phyloP scores from a whole-genome alignment of 2,113 vertebrate genomes.

The Pterocles gutturalis region DNA sequence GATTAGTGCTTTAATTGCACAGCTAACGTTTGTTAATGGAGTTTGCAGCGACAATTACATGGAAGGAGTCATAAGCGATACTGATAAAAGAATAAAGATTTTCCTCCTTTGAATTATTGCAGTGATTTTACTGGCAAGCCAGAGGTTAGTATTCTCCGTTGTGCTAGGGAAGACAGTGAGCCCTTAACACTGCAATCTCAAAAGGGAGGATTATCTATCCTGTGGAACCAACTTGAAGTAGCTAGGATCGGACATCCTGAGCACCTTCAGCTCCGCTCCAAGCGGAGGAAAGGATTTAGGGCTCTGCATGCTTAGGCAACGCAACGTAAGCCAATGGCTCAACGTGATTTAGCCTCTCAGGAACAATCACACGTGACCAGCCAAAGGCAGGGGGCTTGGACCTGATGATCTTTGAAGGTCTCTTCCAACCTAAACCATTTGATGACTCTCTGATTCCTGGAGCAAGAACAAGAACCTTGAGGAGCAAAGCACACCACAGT shows the following conservation, averaged over 20 bases:
- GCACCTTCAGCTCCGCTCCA: not conserved
- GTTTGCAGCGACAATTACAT: not conserved
- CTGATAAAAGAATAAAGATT: not conserved
- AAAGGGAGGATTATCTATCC: not conserved
- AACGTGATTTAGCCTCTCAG: not conserved
- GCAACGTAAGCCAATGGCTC: not conserved
- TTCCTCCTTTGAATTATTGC: not conserved
- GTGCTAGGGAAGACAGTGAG: not conserved
- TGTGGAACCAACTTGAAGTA: not conserved
- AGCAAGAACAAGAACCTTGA: not conserved
- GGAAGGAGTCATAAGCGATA: not conserved
- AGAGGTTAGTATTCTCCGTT: not conserved
- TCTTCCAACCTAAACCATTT: not conserved
- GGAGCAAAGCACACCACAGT: not conserved
- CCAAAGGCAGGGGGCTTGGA: rapidly evolving
- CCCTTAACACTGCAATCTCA: not conserved
- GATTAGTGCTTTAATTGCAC: conserved; percentile 16
- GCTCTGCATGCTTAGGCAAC: not conserved
- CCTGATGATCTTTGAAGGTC: not conserved
- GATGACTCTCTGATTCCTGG: not conserved
- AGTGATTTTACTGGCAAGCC: not conserved
- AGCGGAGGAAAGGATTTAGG: not conserved
- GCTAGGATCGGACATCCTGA: not conserved
- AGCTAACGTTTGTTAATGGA: not conserved
- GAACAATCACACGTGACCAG: not conserved